Evolutionary conservation across 2,888 invertebrate species (phyloP), one percentile per base, ranked within the genome.

Genomic region (Clanis bilineata): DNA sequence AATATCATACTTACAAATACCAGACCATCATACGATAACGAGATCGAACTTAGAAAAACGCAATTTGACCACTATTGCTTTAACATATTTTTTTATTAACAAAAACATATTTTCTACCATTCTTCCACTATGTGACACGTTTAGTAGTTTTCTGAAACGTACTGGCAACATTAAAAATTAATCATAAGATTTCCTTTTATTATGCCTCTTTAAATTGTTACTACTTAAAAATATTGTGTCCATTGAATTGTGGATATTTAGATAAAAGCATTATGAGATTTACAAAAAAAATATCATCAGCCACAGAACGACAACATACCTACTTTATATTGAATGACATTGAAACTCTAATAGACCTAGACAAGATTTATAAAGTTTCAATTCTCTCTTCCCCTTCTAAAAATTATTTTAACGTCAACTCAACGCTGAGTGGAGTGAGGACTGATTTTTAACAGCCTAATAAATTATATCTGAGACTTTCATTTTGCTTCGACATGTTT

Each of bases 131-230:
- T 77, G 74, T 74, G 70, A 72, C 74, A 70, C 69, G 41, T 66
- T 70, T 61, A 64, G 60, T 59, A 67, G 56, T 57, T 65, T 41
- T 51, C 32, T 10, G 51, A 51, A 51, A 51, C 51, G 28, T 18
- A 63, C 69, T 76, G 75, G 74, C 79, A 78, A 74, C 73, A 71
- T 65, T 69, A 62, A 60, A 64, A 71, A 68, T 58, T 58, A 39
- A 54, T 55, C 28, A 51, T 51, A 51, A 32, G 51, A 32, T 56
- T 56, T 15, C 3, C 22, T 39, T 56, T 12, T 56, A 56, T 39
- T 56, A 56, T 56, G 56, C 56, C 56, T 56, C 56, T 39, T 39
- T 56, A 23, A 39, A 56, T 56, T 56, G 56, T 39, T 56, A 25
- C 56, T 56, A 56, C 56, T 56, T 56, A 56, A 56, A 56, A 56